Conservation (phyloP, 2,113 vertebrate species). For the Tupaia tana region DNA sequence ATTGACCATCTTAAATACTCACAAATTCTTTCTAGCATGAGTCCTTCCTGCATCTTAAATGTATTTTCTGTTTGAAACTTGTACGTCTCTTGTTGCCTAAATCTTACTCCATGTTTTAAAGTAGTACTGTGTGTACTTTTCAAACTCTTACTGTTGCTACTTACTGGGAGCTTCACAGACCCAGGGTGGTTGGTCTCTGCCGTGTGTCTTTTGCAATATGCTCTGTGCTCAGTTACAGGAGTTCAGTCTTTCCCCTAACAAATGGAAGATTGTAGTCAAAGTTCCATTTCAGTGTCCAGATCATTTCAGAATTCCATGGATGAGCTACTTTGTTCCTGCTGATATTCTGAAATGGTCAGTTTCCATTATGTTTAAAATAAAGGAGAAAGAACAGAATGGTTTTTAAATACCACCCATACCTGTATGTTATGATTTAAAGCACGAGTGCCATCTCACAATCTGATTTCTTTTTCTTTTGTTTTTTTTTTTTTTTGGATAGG, state of each 20-base stretch:
- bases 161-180: background rate
- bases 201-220: background rate
- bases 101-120: background rate
- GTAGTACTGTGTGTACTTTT: background rate
- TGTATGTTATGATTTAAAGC: background rate
- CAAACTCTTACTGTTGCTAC: background rate
- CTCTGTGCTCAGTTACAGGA: background rate
- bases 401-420: background rate
- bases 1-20: background rate
- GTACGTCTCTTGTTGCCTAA: background rate
- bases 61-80: background rate
- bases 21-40: background rate
- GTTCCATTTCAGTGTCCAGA: background rate
- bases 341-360: background rate
- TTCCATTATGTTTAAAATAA: background rate
- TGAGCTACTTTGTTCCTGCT: background rate
- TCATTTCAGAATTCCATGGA: background rate
- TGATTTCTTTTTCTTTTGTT: background rate
- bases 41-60: background rate
- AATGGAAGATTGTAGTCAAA: background rate
- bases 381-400: background rate
- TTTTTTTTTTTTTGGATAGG: no score
- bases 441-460: background rate
- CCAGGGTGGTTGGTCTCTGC: background rate
- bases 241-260: background rate